phyloP scores from a whole-genome alignment of 1,140 invertebrate species.

The Contarinia nasturtii region DNA sequence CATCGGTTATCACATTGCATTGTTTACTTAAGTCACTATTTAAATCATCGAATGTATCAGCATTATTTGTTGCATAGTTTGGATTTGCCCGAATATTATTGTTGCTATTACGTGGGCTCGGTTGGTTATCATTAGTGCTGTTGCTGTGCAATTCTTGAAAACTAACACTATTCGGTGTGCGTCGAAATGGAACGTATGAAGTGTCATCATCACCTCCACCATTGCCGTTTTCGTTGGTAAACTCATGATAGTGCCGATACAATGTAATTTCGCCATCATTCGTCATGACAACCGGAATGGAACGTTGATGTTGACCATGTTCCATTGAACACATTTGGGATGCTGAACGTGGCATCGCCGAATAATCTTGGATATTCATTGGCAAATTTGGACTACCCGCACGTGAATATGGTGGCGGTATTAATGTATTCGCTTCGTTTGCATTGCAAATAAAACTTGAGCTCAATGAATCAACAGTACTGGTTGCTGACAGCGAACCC shows the following conservation, averaged over 20 bases:
- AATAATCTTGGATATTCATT: conserved; percentile 4
- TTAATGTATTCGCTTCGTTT: conserved; percentile 59
- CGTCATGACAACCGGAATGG: neutral
- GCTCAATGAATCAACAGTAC: conserved; percentile 61
- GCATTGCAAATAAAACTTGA: conserved; percentile 66
- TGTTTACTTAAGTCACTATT: neutral
- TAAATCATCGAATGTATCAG: neutral
- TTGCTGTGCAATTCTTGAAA: too few relatives aligned
- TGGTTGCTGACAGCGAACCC: conserved; percentile 56
- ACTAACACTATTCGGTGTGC: too few relatives aligned
- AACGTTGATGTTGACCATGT: neutral
- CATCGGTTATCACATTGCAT: too few relatives aligned
- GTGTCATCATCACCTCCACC: too few relatives aligned
- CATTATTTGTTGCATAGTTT: conserved; percentile 1
- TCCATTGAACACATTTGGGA: conserved; percentile 11
- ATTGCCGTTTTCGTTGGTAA: too few relatives aligned
- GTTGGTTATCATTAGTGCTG: too few relatives aligned
- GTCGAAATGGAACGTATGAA: too few relatives aligned
- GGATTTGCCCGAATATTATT: too few relatives aligned
- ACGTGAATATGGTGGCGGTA: conserved; percentile 63
- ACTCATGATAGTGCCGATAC: too few relatives aligned
- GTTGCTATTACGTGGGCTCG: too few relatives aligned
- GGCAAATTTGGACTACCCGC: conserved; percentile 46
- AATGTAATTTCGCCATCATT: neutral
- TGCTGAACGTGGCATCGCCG: conserved; percentile 17